phyloP scores from a whole-genome alignment of 2,797 vertebrate genomes.

The Limnodromus scolopaceus region DNA sequence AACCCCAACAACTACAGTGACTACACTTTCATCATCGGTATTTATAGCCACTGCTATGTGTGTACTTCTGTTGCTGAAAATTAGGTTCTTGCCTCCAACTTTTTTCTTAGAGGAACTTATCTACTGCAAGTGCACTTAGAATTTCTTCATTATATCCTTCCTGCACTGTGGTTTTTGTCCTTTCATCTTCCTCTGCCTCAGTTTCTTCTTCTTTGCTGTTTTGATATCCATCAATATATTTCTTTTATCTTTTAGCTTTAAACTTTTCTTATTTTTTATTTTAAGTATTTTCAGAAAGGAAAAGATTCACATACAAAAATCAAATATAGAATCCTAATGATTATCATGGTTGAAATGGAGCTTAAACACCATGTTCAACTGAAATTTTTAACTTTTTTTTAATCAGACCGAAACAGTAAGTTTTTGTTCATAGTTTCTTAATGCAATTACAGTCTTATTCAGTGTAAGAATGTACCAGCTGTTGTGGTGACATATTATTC shows the following conservation, averaged over 20 bases:
- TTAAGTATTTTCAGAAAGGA: neutral
- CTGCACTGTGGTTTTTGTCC: neutral
- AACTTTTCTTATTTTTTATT: neutral
- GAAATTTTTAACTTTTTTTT: neutral
- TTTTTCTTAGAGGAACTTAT: neutral
- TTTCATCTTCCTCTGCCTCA: neutral
- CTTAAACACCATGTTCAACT: neutral
- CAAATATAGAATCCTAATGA: neutral
- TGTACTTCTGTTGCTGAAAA: neutral
- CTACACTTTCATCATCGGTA: neutral
- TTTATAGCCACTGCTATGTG: neutral
- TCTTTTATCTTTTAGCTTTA: neutral
- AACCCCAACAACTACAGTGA: rapidly evolving
- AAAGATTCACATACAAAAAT: neutral
- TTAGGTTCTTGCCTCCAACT: neutral
- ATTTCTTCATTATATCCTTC: neutral
- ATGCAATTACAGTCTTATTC: neutral
- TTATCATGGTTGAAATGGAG: neutral
- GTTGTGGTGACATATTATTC: neutral
- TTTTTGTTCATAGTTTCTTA: neutral
- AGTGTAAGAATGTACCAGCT: neutral
- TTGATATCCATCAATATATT: neutral
- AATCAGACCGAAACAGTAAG: neutral
- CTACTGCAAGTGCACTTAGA: neutral
- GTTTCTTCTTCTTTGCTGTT: neutral